Evolutionary conservation across 2,797 vertebrate genomes (phyloP).

Genomic region (Gorsachius magnificus): DNA sequence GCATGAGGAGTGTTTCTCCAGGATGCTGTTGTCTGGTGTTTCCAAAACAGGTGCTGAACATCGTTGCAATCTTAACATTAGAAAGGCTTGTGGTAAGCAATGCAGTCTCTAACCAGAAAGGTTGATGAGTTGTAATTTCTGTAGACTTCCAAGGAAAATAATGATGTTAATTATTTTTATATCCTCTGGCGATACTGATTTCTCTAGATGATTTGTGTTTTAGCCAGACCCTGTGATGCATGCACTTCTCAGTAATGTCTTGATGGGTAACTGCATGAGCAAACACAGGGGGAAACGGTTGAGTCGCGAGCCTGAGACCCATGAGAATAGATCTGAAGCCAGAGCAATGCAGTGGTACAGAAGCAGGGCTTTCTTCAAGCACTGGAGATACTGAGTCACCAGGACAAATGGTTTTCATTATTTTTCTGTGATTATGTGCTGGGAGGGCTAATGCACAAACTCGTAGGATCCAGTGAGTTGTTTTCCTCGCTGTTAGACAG

Average conservation of each 20-base stretch:
- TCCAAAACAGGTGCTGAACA: not conserved
- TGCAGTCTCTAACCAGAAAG: not conserved
- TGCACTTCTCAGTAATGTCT: not conserved
- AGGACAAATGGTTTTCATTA: constrained; percentile 42
- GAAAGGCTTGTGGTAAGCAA: not conserved
- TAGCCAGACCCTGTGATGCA: not conserved
- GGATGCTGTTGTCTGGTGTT: not conserved
- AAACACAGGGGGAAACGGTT: not conserved
- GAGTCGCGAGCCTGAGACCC: constrained; percentile 39
- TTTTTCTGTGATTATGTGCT: not conserved
- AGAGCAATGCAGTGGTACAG: not conserved
- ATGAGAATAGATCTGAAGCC: constrained; percentile 34
- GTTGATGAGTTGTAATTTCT: not conserved
- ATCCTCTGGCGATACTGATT: not conserved
- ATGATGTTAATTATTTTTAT: not conserved
- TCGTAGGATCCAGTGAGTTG: not conserved
- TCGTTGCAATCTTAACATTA: not conserved
- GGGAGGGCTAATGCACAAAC: not conserved
- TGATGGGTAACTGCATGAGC: not conserved
- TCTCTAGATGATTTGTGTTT: not conserved
- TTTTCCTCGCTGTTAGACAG: not conserved
- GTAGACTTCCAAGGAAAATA: not conserved
- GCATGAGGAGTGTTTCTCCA: not conserved
- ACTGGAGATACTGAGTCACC: constrained; percentile 44
- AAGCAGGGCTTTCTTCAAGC: constrained; percentile 20